Base-by-base conservation (phyloP, 2,888 invertebrate species). In the Tetheella fluctuosa region DNA sequence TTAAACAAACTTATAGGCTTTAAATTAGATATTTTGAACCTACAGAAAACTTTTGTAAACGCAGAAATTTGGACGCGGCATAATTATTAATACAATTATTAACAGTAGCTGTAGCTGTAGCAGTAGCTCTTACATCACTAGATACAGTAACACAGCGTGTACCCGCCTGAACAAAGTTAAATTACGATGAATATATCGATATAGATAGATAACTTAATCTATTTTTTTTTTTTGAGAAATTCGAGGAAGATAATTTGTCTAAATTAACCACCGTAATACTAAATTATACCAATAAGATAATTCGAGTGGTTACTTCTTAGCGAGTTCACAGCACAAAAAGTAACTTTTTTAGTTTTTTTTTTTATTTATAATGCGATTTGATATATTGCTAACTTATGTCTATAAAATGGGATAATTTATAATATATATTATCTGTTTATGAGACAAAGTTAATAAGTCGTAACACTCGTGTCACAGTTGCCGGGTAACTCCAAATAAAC, bases 181-280 rank as follows among this genome's bases (percentile, higher is more conserved):
- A n/a, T 48, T 48, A 48, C 20, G 10, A 48, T 25, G 28, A 10
- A 13, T n/a, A n/a, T n/a, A n/a, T n/a, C n/a, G n/a, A n/a, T n/a
- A 25, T 15, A 30, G n/a, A n/a, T 30, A 13, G 25, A 20, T 54
- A 54, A 59, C 54, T 42, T 48, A 59, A 28, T 20, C 34, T 34
- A 34, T n/a, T 6, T 52, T n/a, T 28, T 5, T 25, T 25, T 28
- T 17, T 55, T 55, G 37, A 55, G 62, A 69, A 73, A 74, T 74
- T 74, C 76, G 73, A 75, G 75, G 66, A 69, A 69, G 64, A 64
- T 15, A 37, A 23, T 48, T 37, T 59, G 58, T 58, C 52, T 52
- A 20, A 56, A 15, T 53, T 54, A 58, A 39, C 42, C 30, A 58
- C 39, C 42, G 37, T 28, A 34, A 52, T 58, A 52, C 52, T 52